phyloP scores from a whole-genome alignment of 2,797 vertebrate genomes.

The Danio kyathit region DNA sequence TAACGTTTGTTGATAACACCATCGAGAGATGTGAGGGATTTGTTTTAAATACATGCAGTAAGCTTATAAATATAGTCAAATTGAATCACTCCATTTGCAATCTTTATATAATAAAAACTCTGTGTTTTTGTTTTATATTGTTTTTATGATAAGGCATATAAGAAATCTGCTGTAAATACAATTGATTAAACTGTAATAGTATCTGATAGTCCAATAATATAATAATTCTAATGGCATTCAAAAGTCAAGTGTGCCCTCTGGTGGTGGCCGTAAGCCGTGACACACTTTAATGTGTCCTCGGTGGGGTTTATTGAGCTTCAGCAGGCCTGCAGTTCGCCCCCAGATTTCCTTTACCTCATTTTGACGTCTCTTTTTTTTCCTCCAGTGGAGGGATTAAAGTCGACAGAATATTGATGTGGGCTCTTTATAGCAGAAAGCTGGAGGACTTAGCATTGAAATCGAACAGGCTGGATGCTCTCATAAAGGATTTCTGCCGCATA shows the following conservation, averaged over 20 bases:
- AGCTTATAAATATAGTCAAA: neutral
- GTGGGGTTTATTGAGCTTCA: conserved; percentile 57
- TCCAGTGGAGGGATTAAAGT: conserved; percentile 70
- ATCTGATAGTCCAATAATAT: neutral
- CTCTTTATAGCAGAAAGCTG: conserved; percentile 75
- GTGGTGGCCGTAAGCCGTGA: conserved; percentile 62
- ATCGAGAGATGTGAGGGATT: neutral
- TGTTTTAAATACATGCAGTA: neutral
- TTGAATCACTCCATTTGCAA: neutral
- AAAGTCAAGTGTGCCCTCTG: conserved; percentile 67
- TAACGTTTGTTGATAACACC: neutral
- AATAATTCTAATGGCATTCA: too few species aligned
- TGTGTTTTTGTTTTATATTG: neutral
- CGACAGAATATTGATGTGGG: conserved; percentile 67
- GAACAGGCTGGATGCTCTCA: conserved; percentile 78
- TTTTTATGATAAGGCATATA: neutral
- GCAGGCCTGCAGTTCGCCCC: conserved; percentile 66
- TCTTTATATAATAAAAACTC: neutral
- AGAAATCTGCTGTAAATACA: neutral
- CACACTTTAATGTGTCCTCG: conserved; percentile 59
- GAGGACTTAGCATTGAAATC: conserved; percentile 71
- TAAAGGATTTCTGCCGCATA: conserved; percentile 78
- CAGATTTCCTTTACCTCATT: conserved; percentile 73
- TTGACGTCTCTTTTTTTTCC: conserved; percentile 78
- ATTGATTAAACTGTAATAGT: neutral